Conservation (phyloP, 2,888 invertebrate species). For the Nemoura dubitans region DNA sequence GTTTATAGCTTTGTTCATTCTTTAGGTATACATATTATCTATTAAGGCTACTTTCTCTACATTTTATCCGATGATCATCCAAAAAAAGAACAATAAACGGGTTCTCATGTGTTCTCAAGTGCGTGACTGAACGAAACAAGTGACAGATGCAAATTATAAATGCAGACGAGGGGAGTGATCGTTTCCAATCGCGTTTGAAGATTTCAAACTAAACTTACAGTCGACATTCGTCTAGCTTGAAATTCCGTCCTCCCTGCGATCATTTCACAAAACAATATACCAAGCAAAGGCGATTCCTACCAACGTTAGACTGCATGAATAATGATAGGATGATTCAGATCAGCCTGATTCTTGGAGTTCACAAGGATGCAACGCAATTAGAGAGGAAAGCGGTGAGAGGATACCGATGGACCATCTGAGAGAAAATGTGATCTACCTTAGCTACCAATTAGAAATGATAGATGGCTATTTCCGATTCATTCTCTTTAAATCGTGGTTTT, state of each 20-base stretch:
- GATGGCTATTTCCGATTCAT: background rate
- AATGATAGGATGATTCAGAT: background rate
- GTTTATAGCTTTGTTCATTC: background rate
- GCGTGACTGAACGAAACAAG: background rate
- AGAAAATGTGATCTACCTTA: constrained; percentile 3
- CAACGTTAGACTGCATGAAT: background rate
- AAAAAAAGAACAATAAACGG: background rate
- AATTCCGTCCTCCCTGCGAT: background rate
- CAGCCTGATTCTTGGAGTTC: background rate
- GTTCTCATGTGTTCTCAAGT: background rate
- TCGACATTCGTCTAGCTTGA: background rate
- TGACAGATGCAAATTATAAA: background rate
- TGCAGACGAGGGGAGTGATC: too few relatives aligned
- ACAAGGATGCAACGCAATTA: background rate
- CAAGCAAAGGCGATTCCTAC: background rate
- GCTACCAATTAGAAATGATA: background rate
- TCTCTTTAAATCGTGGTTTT: background rate
- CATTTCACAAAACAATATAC: background rate
- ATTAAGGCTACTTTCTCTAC: background rate
- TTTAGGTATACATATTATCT: background rate
- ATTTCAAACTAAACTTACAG: background rate
- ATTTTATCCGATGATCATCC: background rate
- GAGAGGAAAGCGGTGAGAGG: background rate
- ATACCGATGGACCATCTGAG: background rate
- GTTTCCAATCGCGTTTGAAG: background rate